Conservation (phyloP, 2,888 invertebrate genomes). For the Pachycephus smyrnensis region DNA sequence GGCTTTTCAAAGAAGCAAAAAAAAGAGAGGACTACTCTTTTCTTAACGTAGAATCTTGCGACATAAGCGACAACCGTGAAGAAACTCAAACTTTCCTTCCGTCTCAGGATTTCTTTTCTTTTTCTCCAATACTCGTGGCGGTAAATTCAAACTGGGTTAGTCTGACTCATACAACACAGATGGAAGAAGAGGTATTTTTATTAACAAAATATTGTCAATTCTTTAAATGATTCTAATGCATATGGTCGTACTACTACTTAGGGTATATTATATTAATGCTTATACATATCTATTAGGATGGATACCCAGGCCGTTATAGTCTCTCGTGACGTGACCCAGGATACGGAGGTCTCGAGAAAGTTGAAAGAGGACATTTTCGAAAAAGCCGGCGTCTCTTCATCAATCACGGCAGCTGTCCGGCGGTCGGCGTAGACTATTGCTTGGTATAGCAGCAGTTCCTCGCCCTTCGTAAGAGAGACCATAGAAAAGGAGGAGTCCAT, state of each 20-base stretch:
- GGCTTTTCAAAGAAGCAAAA: not conserved
- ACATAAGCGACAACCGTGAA: not conserved
- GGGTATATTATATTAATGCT: not conserved
- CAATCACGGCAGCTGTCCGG: conserved; percentile 42
- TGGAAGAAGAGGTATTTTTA: not conserved
- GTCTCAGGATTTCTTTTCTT: not conserved
- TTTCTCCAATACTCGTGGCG: not conserved
- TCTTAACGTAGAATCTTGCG: not conserved
- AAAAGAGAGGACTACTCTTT: not conserved
- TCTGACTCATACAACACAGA: not conserved
- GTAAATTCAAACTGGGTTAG: not conserved
- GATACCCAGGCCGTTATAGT: conserved; percentile 10
- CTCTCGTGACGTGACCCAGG: conserved; percentile 8
- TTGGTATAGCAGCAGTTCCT: not conserved
- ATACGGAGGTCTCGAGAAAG: conserved; percentile 22
- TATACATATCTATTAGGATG: not conserved
- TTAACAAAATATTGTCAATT: not conserved
- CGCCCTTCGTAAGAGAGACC: not conserved
- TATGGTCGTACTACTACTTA: not conserved
- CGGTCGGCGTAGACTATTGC: not conserved
- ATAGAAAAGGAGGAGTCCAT: conserved; percentile 30
- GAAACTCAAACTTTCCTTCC: not conserved
- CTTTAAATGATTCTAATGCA: too few species aligned
- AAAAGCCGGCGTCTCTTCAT: conserved; percentile 31
- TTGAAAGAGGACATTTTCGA: conserved; percentile 21